A percentile compares a stretch with the other conserved stretches of the same genome.
Conservation (phyloP, 2,113 vertebrate genomes). For the Cochlearius cochlearius region DNA sequence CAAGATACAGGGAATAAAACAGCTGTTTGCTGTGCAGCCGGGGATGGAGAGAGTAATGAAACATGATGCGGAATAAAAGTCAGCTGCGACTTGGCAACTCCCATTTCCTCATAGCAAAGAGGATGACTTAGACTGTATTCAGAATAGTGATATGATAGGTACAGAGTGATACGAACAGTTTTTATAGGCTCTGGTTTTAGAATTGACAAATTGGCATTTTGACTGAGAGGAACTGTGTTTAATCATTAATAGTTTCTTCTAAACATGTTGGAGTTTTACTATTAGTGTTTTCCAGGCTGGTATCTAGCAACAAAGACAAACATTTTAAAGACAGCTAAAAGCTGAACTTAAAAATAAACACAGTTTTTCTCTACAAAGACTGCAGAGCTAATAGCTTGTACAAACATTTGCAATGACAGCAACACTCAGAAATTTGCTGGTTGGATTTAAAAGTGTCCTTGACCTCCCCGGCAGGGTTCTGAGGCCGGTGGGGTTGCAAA, state of each 20-base stretch:
- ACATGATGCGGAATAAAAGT: slow-evolving; percentile 26
- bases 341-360: slow-evolving; percentile 2
- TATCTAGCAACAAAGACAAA: background rate
- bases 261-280: background rate
- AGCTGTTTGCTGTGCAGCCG: background rate
- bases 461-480: background rate
- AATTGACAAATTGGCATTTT: background rate
- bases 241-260: background rate
- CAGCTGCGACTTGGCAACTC: slow-evolving; percentile 29
- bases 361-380: background rate
- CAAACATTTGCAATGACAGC: background rate
- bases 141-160: background rate
- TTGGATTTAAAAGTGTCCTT: slow-evolving; percentile 14
- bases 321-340: slow-evolving; percentile 12
- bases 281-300: background rate
- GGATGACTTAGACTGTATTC: background rate
- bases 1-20: slow-evolving; percentile 6
- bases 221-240: background rate
- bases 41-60: slow-evolving; percentile 17
- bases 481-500: background rate
- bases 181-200: background rate
- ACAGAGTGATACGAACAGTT: background rate
- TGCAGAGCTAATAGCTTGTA: background rate
- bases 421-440: background rate
- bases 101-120: background rate